Percentiles rank a stretch among this genome's conserved stretches.
These are phyloP conservation scores for Linnaemya tessellans DNA, from an alignment of 2,888 invertebrate species.

Conservation along the genomic window DNA sequence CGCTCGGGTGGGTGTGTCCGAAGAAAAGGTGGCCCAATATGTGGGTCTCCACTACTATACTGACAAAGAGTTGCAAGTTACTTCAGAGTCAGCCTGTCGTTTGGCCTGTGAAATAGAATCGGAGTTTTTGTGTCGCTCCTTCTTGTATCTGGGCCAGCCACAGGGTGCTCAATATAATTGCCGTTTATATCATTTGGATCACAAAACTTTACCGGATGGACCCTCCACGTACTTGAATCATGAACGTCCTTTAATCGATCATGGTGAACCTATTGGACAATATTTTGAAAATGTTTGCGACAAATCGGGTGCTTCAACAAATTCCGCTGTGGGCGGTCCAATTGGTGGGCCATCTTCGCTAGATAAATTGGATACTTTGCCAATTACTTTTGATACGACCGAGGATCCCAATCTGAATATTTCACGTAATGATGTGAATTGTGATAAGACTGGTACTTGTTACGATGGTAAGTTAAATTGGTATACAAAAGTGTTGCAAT, in stretches of 20 bases:
- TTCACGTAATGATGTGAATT: constrained; percentile 92
- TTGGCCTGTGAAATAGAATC: constrained; percentile 96
- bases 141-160: constrained; percentile 88
- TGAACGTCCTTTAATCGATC: constrained; percentile 94
- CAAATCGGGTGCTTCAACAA: constrained; percentile 82
- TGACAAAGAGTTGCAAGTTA: constrained; percentile 95
- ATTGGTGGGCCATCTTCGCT: constrained; percentile 76
- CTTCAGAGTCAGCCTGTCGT: constrained; percentile 94
- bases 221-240: constrained; percentile 95
- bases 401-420: constrained; percentile 89
- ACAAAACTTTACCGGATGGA: constrained; percentile 95
- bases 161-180: constrained; percentile 93
- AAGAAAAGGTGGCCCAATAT: constrained; percentile 95
- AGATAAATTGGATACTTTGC: constrained; percentile 86
- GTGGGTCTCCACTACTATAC: constrained; percentile 96
- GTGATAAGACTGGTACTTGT: constrained; percentile 97
- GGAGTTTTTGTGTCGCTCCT: constrained; percentile 94
- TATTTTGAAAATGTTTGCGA: constrained; percentile 96
- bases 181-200: constrained; percentile 95
- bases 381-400: constrained; percentile 90
- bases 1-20: constrained; percentile 94
- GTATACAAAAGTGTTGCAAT: too few species aligned
- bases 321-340: constrained; percentile 69
- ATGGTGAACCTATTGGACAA: constrained; percentile 94
- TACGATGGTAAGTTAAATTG: constrained; percentile 90